Conservation (phyloP, 1,140 invertebrate species). For the Bursaphelenchus mucronatus region DNA sequence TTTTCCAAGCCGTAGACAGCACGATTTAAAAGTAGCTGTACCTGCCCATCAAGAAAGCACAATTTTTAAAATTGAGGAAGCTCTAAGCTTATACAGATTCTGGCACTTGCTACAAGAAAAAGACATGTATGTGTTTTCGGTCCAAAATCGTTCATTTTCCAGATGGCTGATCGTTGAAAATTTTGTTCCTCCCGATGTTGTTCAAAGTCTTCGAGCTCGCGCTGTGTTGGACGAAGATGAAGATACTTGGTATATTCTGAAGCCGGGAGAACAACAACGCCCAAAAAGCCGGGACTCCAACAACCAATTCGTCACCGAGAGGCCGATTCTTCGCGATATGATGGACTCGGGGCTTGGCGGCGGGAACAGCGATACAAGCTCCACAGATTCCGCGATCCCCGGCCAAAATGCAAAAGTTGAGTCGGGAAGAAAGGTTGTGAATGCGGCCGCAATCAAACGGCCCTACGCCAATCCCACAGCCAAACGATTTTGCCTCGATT, state of each 20-base stretch:
- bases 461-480: conserved; percentile 14
- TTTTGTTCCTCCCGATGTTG: conserved; percentile 87
- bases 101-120: conserved; percentile 8
- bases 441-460: conserved; percentile 6
- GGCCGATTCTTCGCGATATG: conserved; percentile 24
- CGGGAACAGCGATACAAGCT: conserved; percentile 24
- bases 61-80: too few relatives aligned
- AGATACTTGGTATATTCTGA: conserved; percentile 71
- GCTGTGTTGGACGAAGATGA: conserved; percentile 75
- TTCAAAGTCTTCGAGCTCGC: conserved; percentile 74
- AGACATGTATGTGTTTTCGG: conserved; percentile 17
- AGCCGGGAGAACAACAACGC: conserved; percentile 10
- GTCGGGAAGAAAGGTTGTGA: conserved; percentile 3
- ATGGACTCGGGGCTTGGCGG: conserved; percentile 47
- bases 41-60: too few relatives aligned
- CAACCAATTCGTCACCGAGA: conserved; percentile 22
- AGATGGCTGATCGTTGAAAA: conserved; percentile 86
- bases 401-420: conserved; percentile 22
- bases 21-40: too few relatives aligned
- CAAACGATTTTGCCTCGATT: conserved; percentile 6
- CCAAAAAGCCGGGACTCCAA: conserved; percentile 1
- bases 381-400: conserved; percentile 1
- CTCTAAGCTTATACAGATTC: too few relatives aligned
- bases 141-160: conserved; percentile 42
- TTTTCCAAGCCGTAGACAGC: too few relatives aligned